Evolutionary conservation across 2,797 vertebrate genomes (phyloP), one percentile per base, ranked within the genome.

Genomic region (Sebastes kiyomatsui): DNA sequence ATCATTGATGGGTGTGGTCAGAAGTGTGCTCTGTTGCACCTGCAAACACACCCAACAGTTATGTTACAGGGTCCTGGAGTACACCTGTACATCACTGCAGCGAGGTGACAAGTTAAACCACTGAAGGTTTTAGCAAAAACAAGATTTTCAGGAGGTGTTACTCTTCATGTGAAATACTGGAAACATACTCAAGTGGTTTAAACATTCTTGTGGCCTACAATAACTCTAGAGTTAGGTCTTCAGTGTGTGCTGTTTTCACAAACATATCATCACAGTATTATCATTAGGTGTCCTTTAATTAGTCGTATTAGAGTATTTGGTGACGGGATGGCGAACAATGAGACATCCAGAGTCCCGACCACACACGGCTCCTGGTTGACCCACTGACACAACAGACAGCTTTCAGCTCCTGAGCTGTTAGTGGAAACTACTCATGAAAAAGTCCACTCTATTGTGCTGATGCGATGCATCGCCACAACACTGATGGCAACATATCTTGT

Each of bases 391-490:
- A 65, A 25, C 67, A 67, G 77, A 85, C 72, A 83, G 83, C 68
- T 70, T 82, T 87, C 80, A 84, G 75, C 33, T 22, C 30, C 79
- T 67, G 38, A 82, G 79, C 76, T 79, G 71, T 82, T 84, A 84
- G 74, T 80, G 85, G 77, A 93, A 86, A 86, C 81, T 77, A 72
- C 80, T 82, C 70, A 77, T 83, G 85, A 79, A 83, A 78, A 81
- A 83, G 56, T 79, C 61, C 2, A 3, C 74, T 85, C 83, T 58
- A 76, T 88, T 87, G 85, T 87, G 73, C 55, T 23, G 28, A 79
- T 61, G 72, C 66, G 55, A 85, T 68, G 74, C 71, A 80, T 77
- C 2, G 1, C 23, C 20, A 75, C 72, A 74, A 86, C 75, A 72
- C 59, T 35, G 75, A 77, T 35, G 72, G 67, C 60, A 79, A 52